Conservation (phyloP, 2,797 vertebrate species). For the Acropternis orthonyx region DNA sequence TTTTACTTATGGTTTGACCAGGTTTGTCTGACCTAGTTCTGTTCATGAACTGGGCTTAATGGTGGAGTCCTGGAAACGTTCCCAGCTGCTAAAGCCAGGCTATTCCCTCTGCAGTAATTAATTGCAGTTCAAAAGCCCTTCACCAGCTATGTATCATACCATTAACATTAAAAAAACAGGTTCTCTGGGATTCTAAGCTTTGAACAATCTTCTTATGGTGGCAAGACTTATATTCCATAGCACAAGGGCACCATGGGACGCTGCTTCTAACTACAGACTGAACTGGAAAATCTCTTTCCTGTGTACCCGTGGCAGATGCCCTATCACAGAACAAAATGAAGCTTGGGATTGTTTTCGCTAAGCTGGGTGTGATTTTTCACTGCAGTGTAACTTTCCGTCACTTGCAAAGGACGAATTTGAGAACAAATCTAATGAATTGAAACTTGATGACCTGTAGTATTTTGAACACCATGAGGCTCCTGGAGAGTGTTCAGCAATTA, state of each 20-base stretch:
- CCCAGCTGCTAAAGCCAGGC: slow-evolving; percentile 41
- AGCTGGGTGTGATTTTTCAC: slow-evolving; percentile 20
- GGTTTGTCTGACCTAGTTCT: slow-evolving; percentile 63
- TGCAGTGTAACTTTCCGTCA: background rate
- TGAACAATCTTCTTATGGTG: slow-evolving; percentile 38
- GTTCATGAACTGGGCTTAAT: slow-evolving; percentile 40
- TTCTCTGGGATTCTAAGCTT: slow-evolving; percentile 29
- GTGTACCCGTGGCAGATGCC: background rate
- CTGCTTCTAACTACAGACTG: background rate
- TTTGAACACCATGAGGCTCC: background rate
- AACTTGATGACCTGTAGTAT: background rate
- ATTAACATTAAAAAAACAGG: slow-evolving; percentile 1
- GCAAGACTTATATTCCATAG: background rate
- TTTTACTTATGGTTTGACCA: slow-evolving; percentile 32
- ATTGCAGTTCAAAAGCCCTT: slow-evolving; percentile 46
- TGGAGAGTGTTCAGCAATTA: background rate
- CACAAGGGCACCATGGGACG: background rate
- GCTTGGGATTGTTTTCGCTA: background rate
- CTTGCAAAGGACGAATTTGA: background rate
- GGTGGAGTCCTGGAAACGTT: slow-evolving; percentile 39
- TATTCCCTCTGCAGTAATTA: slow-evolving; percentile 57
- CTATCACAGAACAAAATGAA: background rate
- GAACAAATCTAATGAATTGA: background rate
- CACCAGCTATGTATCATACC: slow-evolving; percentile 18
- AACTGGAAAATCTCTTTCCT: slow-evolving; percentile 50